Base-by-base conservation (phyloP, 2,888 invertebrate species). In the Plemyria rubiginata region DNA sequence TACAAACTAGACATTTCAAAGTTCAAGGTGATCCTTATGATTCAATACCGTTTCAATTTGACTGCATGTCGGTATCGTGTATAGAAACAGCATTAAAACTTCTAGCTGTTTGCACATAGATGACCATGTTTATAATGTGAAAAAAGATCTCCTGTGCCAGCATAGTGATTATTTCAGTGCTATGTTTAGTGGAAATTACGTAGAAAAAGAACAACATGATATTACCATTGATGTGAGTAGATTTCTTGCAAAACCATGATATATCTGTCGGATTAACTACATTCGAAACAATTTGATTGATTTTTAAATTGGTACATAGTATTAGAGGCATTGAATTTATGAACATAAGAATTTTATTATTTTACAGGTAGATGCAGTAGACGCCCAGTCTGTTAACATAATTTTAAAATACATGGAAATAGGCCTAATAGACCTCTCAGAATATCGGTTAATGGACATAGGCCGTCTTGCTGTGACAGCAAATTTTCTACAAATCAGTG, bases 111-210 rank as follows among this genome's bases (percentile, higher is more conserved):
- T n/a, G n/a, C n/a, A n/a, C n/a, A n/a, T 92, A 29, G 83, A 85
- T 1, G 80, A 75, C 5, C 71, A 84, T 74, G 65, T 74, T 59
- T 90, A 92, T 65, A 79, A 69, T 65, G 86, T 79, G 3, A 82
- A 79, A 50, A 91, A 86, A 70, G 76, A 81, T 57, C 56, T 81
- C 43, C 75, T 92, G 8, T 81, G 81, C 69, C 84, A 88, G 75
- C 74, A 87, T 57, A 92, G 92, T 71, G 91, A 92, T 74, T 92
- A 92, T 79, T 92, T 92, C 73, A 77, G 82, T 8, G 92, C 92
- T 16, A 92, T 92, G 92, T 92, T 92, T 67, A 90, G 88, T 65
- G 92, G 92, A 0, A 84, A 81, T 72, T 92, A 86, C 70, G 74
- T 85, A 2, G 92, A 92, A 80, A 80, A 86, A 49, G 74, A 85